A percentile compares a stretch with the other conserved stretches of the same genome.
Conservation (phyloP, 2,797 vertebrate species). For the Capromys pilorides region DNA sequence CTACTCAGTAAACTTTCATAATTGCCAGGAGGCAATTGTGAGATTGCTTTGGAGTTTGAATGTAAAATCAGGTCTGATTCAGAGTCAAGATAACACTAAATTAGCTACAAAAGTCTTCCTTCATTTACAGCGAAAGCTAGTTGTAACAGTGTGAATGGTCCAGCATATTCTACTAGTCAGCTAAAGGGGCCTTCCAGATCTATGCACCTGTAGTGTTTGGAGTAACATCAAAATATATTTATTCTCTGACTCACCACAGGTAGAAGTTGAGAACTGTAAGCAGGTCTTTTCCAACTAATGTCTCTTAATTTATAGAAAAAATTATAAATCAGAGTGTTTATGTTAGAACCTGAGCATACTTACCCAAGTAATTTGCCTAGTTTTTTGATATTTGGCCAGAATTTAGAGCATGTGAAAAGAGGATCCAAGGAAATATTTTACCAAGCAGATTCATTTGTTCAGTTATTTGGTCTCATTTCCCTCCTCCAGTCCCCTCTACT, state of each 20-base stretch:
- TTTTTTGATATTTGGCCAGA: conserved; percentile 20
- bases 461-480: background rate
- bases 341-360: background rate
- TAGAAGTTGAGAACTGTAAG: background rate
- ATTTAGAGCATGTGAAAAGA: background rate
- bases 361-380: background rate
- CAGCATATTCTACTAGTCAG: background rate
- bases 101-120: background rate
- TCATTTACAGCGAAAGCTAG: background rate
- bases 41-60: background rate
- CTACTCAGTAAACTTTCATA: background rate
- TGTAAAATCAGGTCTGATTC: conserved; percentile 26
- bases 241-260: background rate
- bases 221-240: background rate
- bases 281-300: background rate
- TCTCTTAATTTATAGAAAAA: background rate
- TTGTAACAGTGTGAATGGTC: background rate
- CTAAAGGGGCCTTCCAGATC: background rate
- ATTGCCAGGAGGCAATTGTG: background rate
- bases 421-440: background rate
- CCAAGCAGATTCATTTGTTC: background rate
- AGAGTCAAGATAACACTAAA: conserved; percentile 7
- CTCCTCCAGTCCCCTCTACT: background rate
- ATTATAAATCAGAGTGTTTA: background rate
- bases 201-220: background rate